phyloP scores from a whole-genome alignment of 2,888 invertebrate species.

The Ceriagrion tenellum region DNA sequence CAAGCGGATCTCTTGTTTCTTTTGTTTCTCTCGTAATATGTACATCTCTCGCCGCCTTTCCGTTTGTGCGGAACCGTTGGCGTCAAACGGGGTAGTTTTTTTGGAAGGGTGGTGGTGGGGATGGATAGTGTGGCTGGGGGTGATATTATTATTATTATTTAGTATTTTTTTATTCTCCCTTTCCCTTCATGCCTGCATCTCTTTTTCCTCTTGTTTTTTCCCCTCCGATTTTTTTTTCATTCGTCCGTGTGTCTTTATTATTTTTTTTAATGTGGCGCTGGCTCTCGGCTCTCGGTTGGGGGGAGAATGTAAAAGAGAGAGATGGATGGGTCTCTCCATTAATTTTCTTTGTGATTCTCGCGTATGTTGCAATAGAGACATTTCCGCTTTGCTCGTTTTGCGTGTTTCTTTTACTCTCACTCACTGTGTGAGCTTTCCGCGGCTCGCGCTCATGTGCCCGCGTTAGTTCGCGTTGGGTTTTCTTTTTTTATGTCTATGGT shows the following conservation, averaged over 20 bases:
- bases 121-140: neutral
- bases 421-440: neutral
- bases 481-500: neutral
- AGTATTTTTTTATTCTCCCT: neutral
- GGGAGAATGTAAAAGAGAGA: constrained; percentile 6
- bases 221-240: neutral
- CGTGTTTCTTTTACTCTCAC: neutral
- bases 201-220: neutral
- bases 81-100: neutral
- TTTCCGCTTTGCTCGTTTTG: constrained; percentile 25
- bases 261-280: constrained; percentile 12
- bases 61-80: constrained; percentile 6
- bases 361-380: constrained; percentile 22
- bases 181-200: neutral
- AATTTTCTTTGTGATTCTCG: constrained; percentile 31
- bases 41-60: constrained; percentile 33
- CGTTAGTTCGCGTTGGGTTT: neutral
- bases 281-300: neutral
- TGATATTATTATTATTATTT: neutral
- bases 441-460: neutral
- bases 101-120: neutral
- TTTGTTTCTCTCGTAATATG: constrained; percentile 31
- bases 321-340: constrained; percentile 35
- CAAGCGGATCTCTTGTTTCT: constrained; percentile 15
- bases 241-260: neutral